A percentile compares a stretch with the other conserved stretches of the same genome.
These are phyloP conservation scores for Dinothrombium tinctorium DNA, from an alignment of 1,140 invertebrate species.

Conservation along the genomic window DNA sequence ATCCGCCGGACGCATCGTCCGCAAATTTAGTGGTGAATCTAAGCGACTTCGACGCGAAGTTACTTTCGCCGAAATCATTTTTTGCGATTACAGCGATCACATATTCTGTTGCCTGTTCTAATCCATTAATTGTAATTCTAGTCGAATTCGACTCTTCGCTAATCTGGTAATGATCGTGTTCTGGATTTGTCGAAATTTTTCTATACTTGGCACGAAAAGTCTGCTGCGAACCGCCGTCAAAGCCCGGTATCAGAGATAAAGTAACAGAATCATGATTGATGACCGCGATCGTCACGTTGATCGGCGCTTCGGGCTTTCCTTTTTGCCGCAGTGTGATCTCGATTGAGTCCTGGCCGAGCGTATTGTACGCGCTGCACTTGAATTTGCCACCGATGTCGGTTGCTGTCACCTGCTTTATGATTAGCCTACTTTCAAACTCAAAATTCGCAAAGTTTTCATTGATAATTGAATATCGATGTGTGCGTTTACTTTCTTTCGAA, in stretches of 20 bases:
- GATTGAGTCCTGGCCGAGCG: neutral
- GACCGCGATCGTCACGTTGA: constrained; percentile 47
- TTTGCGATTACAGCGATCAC: neutral
- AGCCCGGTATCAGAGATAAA: constrained; percentile 68
- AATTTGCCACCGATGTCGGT: constrained; percentile 1
- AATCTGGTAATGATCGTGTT: too few species aligned
- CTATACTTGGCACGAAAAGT: constrained; percentile 51
- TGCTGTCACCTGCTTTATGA: neutral
- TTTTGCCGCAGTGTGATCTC: neutral
- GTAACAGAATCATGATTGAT: constrained; percentile 58
- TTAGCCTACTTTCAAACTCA: neutral
- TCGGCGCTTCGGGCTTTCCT: constrained; percentile 53
- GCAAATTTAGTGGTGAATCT: neutral
- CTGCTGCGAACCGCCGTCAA: constrained; percentile 68
- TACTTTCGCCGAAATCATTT: neutral
- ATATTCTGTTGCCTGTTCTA: neutral
- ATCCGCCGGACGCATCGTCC: neutral
- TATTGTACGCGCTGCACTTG: constrained; percentile 11
- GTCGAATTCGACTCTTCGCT: too few species aligned
- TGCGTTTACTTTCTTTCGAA: too few species aligned
- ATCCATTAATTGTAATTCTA: neutral
- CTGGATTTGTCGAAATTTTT: constrained; percentile 14
- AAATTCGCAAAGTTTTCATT: neutral
- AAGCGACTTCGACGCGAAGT: neutral
- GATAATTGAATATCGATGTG: too few species aligned